Conservation (phyloP, 2,888 invertebrate genomes). For the Drosophila ustulata region DNA sequence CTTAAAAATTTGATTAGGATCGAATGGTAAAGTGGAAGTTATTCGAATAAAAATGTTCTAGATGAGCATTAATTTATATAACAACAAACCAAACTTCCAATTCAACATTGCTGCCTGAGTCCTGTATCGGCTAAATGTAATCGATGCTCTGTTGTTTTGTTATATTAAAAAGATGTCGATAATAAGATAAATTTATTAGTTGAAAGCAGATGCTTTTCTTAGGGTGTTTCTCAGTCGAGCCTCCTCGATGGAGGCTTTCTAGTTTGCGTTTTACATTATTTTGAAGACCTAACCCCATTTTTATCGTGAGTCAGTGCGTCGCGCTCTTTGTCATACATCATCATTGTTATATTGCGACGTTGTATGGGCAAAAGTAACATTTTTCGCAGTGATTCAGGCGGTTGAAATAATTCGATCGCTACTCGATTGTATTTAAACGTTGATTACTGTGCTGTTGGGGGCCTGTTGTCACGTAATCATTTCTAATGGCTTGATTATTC, state of each 20-base stretch:
- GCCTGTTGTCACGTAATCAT: conserved; percentile 35
- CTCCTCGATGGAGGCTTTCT: not conserved
- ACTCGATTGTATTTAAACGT: not conserved
- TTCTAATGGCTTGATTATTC: conserved; percentile 6
- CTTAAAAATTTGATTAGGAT: too few relatives aligned
- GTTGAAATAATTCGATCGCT: conserved; percentile 1
- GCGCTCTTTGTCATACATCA: conserved; percentile 19
- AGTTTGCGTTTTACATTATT: not conserved
- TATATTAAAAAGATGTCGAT: too few relatives aligned
- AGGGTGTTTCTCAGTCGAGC: not conserved
- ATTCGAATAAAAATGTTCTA: too few relatives aligned
- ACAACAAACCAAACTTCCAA: too few relatives aligned
- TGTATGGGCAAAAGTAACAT: conserved; percentile 1
- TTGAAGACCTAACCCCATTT: not conserved
- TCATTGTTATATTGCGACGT: conserved; percentile 10
- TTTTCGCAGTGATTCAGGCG: conserved; percentile 9
- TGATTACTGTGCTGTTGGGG: not conserved
- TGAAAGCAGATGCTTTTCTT: not conserved
- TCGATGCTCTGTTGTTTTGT: too few relatives aligned
- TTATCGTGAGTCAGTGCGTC: conserved; percentile 28
- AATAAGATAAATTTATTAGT: too few relatives aligned
- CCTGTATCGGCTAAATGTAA: too few relatives aligned
- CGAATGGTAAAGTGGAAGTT: too few relatives aligned
- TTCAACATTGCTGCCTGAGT: too few relatives aligned
- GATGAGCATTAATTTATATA: too few relatives aligned